These are phyloP conservation scores for Cheilosia variabilis DNA, from an alignment of 2,888 invertebrate genomes.

Conservation along the genomic window DNA sequence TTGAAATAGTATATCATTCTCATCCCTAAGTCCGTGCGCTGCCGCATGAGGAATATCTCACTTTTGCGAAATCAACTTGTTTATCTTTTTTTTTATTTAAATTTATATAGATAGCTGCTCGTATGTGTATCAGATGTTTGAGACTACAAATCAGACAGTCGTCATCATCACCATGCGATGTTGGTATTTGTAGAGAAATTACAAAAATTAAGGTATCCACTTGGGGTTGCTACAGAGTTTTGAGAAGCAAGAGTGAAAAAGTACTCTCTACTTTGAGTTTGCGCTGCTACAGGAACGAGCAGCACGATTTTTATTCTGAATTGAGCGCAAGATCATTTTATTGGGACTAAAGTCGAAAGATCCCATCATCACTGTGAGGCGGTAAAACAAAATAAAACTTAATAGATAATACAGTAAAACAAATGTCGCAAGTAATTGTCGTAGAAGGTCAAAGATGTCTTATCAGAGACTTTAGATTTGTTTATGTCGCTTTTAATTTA, in stretches of 20 bases:
- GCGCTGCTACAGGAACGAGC: slow-evolving; percentile 17
- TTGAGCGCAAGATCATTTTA: slow-evolving; percentile 50
- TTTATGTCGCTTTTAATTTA: slow-evolving; percentile 64
- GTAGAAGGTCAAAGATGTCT: slow-evolving; percentile 63
- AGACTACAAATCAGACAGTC: slow-evolving; percentile 19
- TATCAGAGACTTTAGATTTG: slow-evolving; percentile 57
- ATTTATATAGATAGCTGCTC: neutral
- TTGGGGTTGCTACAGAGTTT: neutral
- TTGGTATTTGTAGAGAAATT: neutral
- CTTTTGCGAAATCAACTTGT: slow-evolving; percentile 15
- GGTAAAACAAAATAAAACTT: slow-evolving; percentile 14
- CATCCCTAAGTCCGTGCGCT: slow-evolving; percentile 15
- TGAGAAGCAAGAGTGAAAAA: no score
- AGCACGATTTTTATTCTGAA: slow-evolving; percentile 13
- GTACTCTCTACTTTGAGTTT: slow-evolving; percentile 35
- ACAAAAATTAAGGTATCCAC: slow-evolving; percentile 5
- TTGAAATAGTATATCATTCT: slow-evolving; percentile 2
- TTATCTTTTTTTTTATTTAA: slow-evolving; percentile 9
- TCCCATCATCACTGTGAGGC: slow-evolving; percentile 47
- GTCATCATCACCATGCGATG: slow-evolving; percentile 17
- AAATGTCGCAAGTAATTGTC: slow-evolving; percentile 69
- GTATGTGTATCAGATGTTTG: slow-evolving; percentile 10
- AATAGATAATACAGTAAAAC: slow-evolving; percentile 63
- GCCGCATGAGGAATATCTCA: slow-evolving; percentile 2
- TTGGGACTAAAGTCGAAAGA: slow-evolving; percentile 42